Evolutionary conservation across 1,140 invertebrate genomes (phyloP).

Genomic region (Dufourea novaeangliae): DNA sequence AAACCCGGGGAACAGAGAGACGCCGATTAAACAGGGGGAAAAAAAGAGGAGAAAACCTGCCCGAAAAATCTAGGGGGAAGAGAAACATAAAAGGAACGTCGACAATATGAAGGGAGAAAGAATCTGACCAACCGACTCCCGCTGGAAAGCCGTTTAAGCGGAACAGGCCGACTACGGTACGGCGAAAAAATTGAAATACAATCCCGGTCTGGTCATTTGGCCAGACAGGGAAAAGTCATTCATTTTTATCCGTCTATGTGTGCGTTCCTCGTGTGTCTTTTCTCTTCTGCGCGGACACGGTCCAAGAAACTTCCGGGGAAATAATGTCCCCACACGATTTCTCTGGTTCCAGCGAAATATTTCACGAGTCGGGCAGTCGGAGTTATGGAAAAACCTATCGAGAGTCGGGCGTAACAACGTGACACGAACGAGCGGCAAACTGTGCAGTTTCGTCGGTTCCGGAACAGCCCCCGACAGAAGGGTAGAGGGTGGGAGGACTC

Average conservation of each 20-base stretch:
- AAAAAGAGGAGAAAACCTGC: conserved; percentile 24
- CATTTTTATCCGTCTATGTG: not conserved
- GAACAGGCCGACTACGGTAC: conserved; percentile 20
- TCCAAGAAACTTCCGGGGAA: not conserved
- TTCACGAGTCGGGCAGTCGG: not conserved
- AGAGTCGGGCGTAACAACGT: conserved; percentile 7
- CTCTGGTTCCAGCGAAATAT: not conserved
- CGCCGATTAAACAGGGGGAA: conserved; percentile 22
- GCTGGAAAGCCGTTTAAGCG: conserved; percentile 49
- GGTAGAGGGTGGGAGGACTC: not conserved
- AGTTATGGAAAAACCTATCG: conserved; percentile 34
- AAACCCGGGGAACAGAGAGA: conserved; percentile 40
- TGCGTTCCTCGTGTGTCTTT: not conserved
- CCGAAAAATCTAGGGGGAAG: not conserved
- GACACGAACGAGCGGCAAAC: conserved; percentile 18
- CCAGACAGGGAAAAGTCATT: conserved; percentile 11
- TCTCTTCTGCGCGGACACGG: conserved; percentile 25
- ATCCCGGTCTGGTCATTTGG: conserved; percentile 8
- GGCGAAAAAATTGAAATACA: not conserved
- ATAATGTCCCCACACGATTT: not conserved
- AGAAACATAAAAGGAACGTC: not conserved
- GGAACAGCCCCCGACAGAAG: not conserved
- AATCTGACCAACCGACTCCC: conserved; percentile 33
- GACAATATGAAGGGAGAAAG: conserved; percentile 18
- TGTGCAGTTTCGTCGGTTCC: conserved; percentile 12